These are phyloP conservation scores for Xyliphius kryptos DNA, from an alignment of 2,113 vertebrate genomes.

Conservation along the genomic window DNA sequence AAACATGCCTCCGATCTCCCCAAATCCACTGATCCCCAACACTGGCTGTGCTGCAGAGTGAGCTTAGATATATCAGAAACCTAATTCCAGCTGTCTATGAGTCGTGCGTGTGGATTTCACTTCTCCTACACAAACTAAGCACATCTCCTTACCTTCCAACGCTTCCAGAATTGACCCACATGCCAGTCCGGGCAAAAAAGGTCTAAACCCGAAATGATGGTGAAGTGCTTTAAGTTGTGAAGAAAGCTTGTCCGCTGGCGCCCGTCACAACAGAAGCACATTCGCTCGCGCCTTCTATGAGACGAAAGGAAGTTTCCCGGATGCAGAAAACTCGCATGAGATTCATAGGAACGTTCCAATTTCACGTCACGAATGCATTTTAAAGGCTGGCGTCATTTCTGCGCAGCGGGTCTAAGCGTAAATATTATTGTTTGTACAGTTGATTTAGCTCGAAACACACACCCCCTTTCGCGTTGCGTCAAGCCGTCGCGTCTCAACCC, in stretches of 20 bases:
- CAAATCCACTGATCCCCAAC: too few relatives aligned
- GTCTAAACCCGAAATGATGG: conserved; percentile 21
- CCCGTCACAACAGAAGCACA: conserved; percentile 37
- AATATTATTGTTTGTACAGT: conserved; percentile 64
- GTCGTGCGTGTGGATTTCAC: too few relatives aligned
- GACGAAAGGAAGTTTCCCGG: conserved; percentile 20
- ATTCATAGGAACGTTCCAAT: not conserved
- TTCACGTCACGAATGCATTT: not conserved
- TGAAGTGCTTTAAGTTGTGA: conserved; percentile 4
- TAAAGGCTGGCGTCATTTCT: not conserved
- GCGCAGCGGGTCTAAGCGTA: not conserved
- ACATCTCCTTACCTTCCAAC: conserved; percentile 74
- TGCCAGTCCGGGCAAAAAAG: conserved; percentile 58
- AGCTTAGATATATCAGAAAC: too few relatives aligned
- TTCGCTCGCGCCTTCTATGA: conserved; percentile 15
- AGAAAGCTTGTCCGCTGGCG: conserved; percentile 31
- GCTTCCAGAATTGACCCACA: conserved; percentile 70
- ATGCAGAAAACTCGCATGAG: not conserved
- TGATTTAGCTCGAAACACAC: conserved; percentile 59
- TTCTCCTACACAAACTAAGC: too few relatives aligned
- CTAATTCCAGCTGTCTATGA: too few relatives aligned
- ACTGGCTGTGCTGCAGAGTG: too few relatives aligned
- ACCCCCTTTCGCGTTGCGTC: conserved; percentile 50
- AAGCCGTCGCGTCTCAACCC: conserved; percentile 37
- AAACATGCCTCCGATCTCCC: too few relatives aligned